A percentile compares a stretch with the other conserved stretches of the same genome.
Evolutionary conservation across 2,888 invertebrate species (phyloP).

Genomic region (Coecobrya sp.): DNA sequence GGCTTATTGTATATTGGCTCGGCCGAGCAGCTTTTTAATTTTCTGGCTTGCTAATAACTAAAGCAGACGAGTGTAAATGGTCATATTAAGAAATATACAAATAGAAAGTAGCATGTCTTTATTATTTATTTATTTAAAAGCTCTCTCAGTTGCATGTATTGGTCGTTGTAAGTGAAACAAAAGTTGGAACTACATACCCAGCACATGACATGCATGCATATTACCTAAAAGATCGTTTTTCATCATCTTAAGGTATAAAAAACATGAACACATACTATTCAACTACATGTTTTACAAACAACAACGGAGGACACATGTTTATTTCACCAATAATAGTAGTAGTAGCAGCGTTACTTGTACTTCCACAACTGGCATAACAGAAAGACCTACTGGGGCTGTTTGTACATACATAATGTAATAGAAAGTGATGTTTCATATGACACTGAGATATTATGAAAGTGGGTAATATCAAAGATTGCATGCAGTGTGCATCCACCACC

Average conservation of each 20-base stretch:
- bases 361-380: neutral
- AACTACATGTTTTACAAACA: neutral
- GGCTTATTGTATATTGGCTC: neutral
- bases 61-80: no score
- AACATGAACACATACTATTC: neutral
- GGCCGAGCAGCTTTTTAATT: neutral
- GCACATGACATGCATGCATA: constrained; percentile 57
- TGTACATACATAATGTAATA: neutral
- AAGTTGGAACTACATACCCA: neutral
- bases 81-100: no score
- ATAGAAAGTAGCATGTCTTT: no score
- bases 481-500: neutral
- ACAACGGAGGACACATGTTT: neutral
- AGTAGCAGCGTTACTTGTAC: no score
- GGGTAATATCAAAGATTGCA: neutral
- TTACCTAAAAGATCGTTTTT: constrained; percentile 13
- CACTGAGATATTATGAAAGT: neutral
- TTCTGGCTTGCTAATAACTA: neutral
- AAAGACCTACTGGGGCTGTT: neutral
- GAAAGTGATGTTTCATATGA: neutral
- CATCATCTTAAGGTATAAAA: constrained; percentile 21
- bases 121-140: neutral
- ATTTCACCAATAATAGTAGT: neutral
- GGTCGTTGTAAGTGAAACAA: neutral
- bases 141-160: neutral